Evolutionary conservation across 2,797 vertebrate species (phyloP), one percentile per base, ranked within the genome.

Genomic region (Sphenopsis melanotis): DNA sequence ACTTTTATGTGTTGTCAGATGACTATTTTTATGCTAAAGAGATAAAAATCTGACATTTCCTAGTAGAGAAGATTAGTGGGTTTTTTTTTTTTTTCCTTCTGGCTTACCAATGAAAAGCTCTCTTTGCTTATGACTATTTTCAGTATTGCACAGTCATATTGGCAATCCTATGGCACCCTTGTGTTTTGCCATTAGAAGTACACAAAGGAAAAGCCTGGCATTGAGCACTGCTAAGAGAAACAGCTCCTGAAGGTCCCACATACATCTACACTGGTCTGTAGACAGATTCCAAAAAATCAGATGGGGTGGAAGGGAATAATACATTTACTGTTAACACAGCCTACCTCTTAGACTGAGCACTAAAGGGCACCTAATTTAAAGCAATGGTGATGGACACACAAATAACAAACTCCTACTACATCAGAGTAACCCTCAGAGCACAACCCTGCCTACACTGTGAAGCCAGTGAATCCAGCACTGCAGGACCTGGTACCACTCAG

Each of bases 1-100:
- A 75, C 46, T 94, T 93, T 93, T 63, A 44, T 46, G 82, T 47
- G 76, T 94, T 95, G 87, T 88, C 91, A 96, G 56, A 77, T 80
- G 37, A 90, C 50, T 92, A 32, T 79, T 95, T 94, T 88, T 82
- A 84, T 63, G 66, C 41, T 80, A 89, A 64, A 84, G 56, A 93
- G 68, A 80, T 46, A 87, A 93, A 61, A 89, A 80, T 36, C 44
- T 89, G 78, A 79, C 59, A 63, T 94, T 93, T 95, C 49, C 87
- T 89, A 53, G 68, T 66, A 41, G 46, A 57, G 57, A 81, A 81
- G 32, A 82, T 49, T 24, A 52, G 17, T 26, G 39, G 15, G 3
- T 2, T 4, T 8, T 16, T 78, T 2, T 4, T 8, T 16, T 78
- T 85, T 68, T 74, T 37, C 76, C 60, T 91, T 94, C 60, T 71